phyloP scores from a whole-genome alignment of 2,113 vertebrate genomes.

The Paramisgurnus dabryanus region DNA sequence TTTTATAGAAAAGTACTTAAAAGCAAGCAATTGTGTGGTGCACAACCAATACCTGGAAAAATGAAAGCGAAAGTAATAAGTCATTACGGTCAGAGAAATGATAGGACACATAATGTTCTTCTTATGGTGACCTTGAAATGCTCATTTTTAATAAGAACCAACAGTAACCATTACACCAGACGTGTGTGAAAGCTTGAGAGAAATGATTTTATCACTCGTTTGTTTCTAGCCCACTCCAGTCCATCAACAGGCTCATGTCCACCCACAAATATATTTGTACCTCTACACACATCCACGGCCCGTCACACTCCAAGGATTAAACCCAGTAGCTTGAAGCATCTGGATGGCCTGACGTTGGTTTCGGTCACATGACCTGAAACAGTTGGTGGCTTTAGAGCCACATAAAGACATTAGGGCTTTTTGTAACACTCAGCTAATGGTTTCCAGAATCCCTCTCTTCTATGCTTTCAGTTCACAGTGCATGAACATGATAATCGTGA shows the following conservation, averaged over 20 bases:
- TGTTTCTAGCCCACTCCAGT: not conserved
- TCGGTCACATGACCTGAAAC: slow-evolving; percentile 16
- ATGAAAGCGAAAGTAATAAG: too few relatives aligned
- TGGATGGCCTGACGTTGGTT: not conserved
- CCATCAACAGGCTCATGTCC: slow-evolving; percentile 17
- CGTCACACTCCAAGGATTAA: slow-evolving; percentile 23
- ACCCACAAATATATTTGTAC: slow-evolving; percentile 10
- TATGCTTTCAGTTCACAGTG: not conserved
- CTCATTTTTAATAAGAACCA: not conserved
- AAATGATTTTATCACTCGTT: not conserved
- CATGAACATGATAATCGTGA: not conserved
- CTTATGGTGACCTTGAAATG: too few relatives aligned
- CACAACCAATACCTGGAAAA: too few relatives aligned
- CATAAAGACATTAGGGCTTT: slow-evolving; percentile 9
- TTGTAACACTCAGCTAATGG: slow-evolving; percentile 24
- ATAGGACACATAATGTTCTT: too few relatives aligned
- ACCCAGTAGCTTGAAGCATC: slow-evolving; percentile 8
- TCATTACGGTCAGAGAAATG: too few relatives aligned
- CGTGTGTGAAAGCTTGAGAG: not conserved
- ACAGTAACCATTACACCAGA: too few relatives aligned
- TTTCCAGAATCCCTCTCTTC: slow-evolving; percentile 12
- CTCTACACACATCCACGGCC: not conserved
- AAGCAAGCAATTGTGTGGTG: too few relatives aligned
- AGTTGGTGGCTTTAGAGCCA: slow-evolving; percentile 7
- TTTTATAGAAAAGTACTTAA: not conserved